Conservation (phyloP, 2,113 vertebrate genomes). For the Paradisaea rubra region DNA sequence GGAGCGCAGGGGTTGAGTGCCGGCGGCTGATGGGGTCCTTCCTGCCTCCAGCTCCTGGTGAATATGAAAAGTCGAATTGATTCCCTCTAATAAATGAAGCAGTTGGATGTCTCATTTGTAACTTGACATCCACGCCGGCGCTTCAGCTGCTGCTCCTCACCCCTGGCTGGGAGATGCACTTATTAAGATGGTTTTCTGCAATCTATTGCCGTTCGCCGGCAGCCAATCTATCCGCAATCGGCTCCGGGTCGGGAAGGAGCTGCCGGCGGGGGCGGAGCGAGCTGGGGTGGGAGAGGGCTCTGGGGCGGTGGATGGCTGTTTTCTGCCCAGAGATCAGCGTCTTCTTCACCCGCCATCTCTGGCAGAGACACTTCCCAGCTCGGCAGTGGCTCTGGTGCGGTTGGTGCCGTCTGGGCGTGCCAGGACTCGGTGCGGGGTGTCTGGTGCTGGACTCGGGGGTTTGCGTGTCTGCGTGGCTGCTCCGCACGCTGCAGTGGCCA, state of each 20-base stretch:
- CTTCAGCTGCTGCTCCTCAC: constrained; percentile 13
- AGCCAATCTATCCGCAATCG: not conserved
- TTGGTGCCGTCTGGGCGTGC: fast-evolving
- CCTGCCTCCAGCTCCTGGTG: not conserved
- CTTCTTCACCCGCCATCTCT: fast-evolving
- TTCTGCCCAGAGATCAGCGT: not conserved
- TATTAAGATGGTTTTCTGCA: constrained; percentile 24
- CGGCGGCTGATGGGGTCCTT: not conserved
- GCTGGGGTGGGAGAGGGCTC: not conserved
- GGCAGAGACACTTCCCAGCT: fast-evolving
- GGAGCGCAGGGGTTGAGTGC: not conserved
- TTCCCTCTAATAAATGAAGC: constrained; percentile 59
- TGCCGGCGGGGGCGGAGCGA: not conserved
- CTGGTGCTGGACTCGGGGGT: fast-evolving
- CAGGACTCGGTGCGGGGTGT: fast-evolving
- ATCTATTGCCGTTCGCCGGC: not conserved
- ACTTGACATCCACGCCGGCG: constrained; percentile 38
- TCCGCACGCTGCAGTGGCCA: fast-evolving
- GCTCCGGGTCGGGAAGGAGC: not conserved
- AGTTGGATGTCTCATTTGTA: constrained; percentile 54
- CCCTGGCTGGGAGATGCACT: constrained; percentile 34
- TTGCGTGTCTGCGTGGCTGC: fast-evolving
- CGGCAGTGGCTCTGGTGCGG: fast-evolving
- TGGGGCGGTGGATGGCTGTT: not conserved
- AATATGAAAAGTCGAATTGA: constrained; percentile 24